These are phyloP conservation scores for Petrosia ficiformis DNA, from an alignment of 37 sponge, comb jelly and placozoan species.

Conservation along the genomic window DNA sequence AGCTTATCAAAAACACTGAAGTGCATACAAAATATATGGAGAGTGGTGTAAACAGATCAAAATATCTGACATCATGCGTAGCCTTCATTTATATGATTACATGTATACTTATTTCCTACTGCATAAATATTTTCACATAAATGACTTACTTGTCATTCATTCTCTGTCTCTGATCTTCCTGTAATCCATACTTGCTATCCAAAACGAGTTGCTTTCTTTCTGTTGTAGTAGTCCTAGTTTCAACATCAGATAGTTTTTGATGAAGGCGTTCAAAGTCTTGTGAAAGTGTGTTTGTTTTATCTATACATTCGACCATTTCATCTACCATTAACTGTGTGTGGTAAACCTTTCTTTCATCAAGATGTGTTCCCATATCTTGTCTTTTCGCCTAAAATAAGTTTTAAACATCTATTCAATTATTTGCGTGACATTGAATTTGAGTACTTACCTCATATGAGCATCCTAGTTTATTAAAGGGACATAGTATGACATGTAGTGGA, in stretches of 20 bases:
- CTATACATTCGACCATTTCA: not conserved
- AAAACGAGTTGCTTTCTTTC: not conserved
- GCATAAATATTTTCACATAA: too few relatives aligned
- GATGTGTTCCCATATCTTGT: not conserved
- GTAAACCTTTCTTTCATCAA: not conserved
- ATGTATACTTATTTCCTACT: too few relatives aligned
- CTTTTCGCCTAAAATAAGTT: not conserved
- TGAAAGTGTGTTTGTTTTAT: not conserved
- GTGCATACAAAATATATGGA: too few relatives aligned
- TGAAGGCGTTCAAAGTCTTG: not conserved
- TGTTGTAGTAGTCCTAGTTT: not conserved
- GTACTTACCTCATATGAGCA: slow-evolving; percentile 48
- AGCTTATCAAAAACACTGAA: too few relatives aligned
- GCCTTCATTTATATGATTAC: too few relatives aligned
- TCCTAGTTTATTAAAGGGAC: slow-evolving; percentile 36
- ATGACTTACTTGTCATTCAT: too few relatives aligned
- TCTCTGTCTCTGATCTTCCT: too few relatives aligned
- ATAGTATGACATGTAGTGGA: slow-evolving; percentile 37
- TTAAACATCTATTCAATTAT: not conserved
- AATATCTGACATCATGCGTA: too few relatives aligned
- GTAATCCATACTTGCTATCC: too few relatives aligned
- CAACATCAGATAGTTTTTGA: not conserved
- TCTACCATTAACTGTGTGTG: not conserved
- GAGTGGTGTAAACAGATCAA: too few relatives aligned
- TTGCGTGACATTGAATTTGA: not conserved